Percentiles rank a stretch among this genome's conserved stretches.
Evolutionary conservation across 2,113 vertebrate species (phyloP).

Genomic region (Emberiza fucata): DNA sequence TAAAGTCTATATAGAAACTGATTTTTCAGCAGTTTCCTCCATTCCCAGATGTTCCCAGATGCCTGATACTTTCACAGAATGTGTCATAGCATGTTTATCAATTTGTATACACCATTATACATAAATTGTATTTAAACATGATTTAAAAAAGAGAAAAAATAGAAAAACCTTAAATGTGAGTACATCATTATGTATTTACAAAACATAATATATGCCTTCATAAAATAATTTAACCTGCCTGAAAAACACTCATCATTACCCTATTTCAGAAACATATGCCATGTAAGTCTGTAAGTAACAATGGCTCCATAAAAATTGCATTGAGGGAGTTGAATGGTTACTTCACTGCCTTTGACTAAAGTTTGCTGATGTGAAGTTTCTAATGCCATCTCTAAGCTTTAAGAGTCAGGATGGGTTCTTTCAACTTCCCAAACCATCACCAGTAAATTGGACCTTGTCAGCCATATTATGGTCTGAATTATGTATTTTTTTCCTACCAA

Average conservation of each 20-base stretch:
- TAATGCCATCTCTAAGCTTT: not conserved
- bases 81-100: not conserved
- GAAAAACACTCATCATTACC: not conserved
- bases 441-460: not conserved
- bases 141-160: not conserved
- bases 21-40: not conserved
- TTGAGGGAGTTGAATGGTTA: not conserved
- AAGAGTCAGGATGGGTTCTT: not conserved
- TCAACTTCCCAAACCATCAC: not conserved
- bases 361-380: not conserved
- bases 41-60: not conserved
- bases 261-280: not conserved
- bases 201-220: not conserved
- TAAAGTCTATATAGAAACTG: not conserved
- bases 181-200: not conserved
- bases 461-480: not conserved
- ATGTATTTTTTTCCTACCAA: rapidly evolving
- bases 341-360: not conserved
- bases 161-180: not conserved
- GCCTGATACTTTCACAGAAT: not conserved
- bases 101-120: not conserved
- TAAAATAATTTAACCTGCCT: not conserved
- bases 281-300: not conserved
- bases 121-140: not conserved
- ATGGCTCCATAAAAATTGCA: not conserved